phyloP scores from a whole-genome alignment of 2,113 vertebrate species.

The Macquaria australasica region DNA sequence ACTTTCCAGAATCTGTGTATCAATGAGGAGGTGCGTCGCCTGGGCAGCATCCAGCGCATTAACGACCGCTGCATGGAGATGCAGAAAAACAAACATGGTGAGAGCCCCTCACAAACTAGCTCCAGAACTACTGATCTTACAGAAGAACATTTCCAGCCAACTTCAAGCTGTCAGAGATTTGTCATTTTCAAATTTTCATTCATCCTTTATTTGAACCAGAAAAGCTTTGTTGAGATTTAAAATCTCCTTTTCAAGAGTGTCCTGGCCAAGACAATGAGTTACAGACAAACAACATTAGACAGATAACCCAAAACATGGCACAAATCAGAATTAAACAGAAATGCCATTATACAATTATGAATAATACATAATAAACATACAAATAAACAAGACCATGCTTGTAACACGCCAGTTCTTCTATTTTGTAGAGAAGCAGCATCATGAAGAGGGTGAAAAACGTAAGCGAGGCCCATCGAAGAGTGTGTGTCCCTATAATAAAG shows the following conservation, averaged over 20 bases:
- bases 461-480: conserved; percentile 77
- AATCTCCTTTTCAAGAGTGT: background rate
- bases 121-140: background rate
- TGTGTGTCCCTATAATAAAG: conserved; percentile 87
- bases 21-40: conserved; percentile 89
- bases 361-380: background rate
- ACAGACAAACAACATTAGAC: background rate
- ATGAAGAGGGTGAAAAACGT: conserved; percentile 83
- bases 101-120: conserved; percentile 14
- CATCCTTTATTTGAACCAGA: background rate
- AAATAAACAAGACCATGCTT: background rate
- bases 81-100: conserved; percentile 93
- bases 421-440: conserved; percentile 64
- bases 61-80: conserved; percentile 96
- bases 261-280: background rate
- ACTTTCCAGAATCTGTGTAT: conserved; percentile 91
- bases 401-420: background rate
- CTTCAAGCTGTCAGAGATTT: background rate
- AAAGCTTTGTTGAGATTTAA: background rate
- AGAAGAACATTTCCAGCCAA: background rate
- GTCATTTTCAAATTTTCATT: background rate
- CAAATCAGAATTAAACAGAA: background rate
- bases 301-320: background rate
- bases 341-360: background rate
- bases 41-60: conserved; percentile 91